Conservation (phyloP, 2,888 invertebrate genomes). For the Steinernema carpocapsae region DNA sequence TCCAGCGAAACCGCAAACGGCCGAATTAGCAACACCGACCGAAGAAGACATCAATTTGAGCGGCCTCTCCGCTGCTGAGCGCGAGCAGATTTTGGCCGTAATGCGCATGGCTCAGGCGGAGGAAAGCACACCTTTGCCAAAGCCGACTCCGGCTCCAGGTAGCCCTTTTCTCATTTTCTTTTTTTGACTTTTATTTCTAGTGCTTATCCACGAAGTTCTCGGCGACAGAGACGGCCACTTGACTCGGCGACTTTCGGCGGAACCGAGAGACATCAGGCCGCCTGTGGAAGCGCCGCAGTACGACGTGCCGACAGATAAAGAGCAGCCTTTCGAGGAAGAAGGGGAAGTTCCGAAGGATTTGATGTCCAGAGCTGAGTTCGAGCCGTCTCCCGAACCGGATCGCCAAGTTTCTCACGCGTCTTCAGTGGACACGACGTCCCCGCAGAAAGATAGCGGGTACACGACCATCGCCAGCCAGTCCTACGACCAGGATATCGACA, state of each 20-base stretch:
- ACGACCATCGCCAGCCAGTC: slow-evolving; percentile 12
- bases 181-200: slow-evolving; percentile 36
- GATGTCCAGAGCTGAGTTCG: too few relatives aligned
- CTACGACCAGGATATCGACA: slow-evolving; percentile 16
- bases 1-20: not conserved
- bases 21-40: slow-evolving; percentile 10
- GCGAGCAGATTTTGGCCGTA: slow-evolving; percentile 51
- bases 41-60: slow-evolving; percentile 40
- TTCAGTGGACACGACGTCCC: slow-evolving; percentile 11
- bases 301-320: slow-evolving; percentile 27
- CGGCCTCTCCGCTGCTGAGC: slow-evolving; percentile 49
- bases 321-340: slow-evolving; percentile 4
- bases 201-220: slow-evolving; percentile 41
- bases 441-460: slow-evolving; percentile 24
- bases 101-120: slow-evolving; percentile 49
- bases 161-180: not conserved
- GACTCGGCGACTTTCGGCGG: slow-evolving; percentile 39
- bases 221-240: slow-evolving; percentile 39
- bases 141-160: not conserved
- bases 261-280: slow-evolving; percentile 4
- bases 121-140: slow-evolving; percentile 33
- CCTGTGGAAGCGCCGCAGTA: slow-evolving; percentile 5
- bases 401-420: slow-evolving; percentile 10
- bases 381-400: not conserved
- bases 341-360: not conserved